phyloP scores from a whole-genome alignment of 92 coral and sea anemone genomes.

The Zoanthus sansibaricus region DNA sequence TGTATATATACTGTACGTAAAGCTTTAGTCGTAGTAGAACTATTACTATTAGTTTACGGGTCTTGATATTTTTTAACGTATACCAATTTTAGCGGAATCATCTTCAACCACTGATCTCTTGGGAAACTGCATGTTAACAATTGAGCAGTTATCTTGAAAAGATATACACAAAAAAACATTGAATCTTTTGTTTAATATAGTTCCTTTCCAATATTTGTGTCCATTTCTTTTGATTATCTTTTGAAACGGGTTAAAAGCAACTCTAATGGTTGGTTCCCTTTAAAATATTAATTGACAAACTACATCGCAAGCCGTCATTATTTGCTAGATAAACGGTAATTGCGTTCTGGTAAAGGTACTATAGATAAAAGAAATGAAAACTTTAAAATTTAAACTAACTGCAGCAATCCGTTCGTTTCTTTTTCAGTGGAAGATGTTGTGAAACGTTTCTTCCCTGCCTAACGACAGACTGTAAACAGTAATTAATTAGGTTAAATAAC shows the following conservation, averaged over 20 bases:
- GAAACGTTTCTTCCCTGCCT: conserved; percentile 51
- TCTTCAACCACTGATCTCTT: not conserved
- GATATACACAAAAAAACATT: conserved; percentile 5
- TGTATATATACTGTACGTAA: conserved; percentile 1
- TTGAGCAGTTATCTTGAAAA: conserved; percentile 7
- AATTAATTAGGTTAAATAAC: conserved; percentile 66
- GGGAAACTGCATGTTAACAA: conserved; percentile 6
- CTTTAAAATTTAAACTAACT: too few relatives aligned
- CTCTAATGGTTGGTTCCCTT: not conserved
- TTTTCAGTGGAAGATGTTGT: conserved; percentile 62
- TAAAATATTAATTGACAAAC: not conserved
- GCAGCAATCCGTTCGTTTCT: conserved; percentile 7
- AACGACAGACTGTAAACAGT: conserved; percentile 72
- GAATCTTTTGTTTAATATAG: conserved; percentile 57
- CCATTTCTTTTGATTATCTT: conserved; percentile 24
- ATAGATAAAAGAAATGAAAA: too few relatives aligned
- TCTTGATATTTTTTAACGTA: not conserved
- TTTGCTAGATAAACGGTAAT: not conserved
- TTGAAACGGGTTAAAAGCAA: conserved; percentile 32
- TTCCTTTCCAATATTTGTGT: conserved; percentile 37
- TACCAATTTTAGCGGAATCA: not conserved
- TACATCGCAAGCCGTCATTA: not conserved
- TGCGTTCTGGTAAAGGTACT: too few relatives aligned
- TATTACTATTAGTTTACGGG: conserved; percentile 13
- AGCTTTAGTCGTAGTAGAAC: not conserved